phyloP scores from a whole-genome alignment of 2,113 vertebrate species.

The Promerops cafer region DNA sequence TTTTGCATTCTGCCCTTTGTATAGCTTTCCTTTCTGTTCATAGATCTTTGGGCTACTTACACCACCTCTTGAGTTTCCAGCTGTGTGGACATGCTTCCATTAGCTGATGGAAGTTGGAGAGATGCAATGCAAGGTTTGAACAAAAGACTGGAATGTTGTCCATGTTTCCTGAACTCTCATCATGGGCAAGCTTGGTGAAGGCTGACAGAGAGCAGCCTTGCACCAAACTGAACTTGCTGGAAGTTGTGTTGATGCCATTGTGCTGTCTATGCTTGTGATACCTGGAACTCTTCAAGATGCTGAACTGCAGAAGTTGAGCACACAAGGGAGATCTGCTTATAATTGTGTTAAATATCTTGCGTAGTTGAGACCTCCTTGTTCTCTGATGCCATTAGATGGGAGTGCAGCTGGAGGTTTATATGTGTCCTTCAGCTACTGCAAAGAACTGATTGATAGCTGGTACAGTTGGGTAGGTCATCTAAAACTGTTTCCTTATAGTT shows the following conservation, averaged over 20 bases:
- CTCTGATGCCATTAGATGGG: neutral
- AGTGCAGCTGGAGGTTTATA: neutral
- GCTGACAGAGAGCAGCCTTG: neutral
- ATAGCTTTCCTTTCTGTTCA: neutral
- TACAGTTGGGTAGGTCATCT: neutral
- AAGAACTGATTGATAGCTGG: neutral
- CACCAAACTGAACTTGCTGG: neutral
- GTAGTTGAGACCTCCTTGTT: neutral
- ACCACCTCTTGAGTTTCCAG: neutral
- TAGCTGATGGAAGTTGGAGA: neutral
- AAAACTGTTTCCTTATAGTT: neutral
- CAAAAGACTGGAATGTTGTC: neutral
- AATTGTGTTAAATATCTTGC: neutral
- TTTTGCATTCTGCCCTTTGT: slow-evolving; percentile 1
- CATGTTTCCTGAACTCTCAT: neutral
- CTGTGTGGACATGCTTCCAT: neutral
- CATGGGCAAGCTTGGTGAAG: rapidly evolving
- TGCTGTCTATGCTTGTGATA: neutral
- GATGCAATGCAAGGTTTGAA: neutral
- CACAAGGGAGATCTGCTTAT: neutral
- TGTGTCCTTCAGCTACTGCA: neutral
- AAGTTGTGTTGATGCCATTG: neutral
- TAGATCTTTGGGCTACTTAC: neutral
- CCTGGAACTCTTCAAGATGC: neutral
- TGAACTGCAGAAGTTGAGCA: neutral